Evolutionary conservation across 2,797 vertebrate species (phyloP), one percentile per base, ranked within the genome.

Genomic region (Labeo calbasu): DNA sequence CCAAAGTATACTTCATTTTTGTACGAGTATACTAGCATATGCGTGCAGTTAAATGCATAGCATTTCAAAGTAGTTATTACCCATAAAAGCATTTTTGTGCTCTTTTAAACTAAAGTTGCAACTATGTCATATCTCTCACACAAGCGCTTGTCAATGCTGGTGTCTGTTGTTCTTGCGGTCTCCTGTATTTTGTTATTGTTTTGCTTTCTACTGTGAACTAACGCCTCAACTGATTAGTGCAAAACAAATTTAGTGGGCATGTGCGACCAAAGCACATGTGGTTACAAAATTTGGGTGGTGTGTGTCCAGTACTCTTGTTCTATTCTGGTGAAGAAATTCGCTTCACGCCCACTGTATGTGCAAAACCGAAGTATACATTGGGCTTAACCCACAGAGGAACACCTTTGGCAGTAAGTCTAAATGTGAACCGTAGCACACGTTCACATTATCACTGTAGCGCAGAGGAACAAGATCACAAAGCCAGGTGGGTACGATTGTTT

Each of bases 351-450:
- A 63, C 23, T 61, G 23, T 14, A 61, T 65, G 6, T 28, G 28
- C 17, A 43, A 65, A 65, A 65, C 1, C 1, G 61, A 65, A 65
- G 25, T 9, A 65, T 65, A 32, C 14, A 32, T 32, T 32, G 25
- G 25, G 25, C 61, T 65, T 65, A 65, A 57, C 46, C 46, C 50
- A 68, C 77, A 75, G 11, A 68, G 21, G 7, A 68, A 79, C 32
- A 51, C 51, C 3, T 83, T 68, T 61, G 28, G 53, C 8, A 51
- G 43, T 13, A 68, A 81, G 43, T 77, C 21, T 75, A 23, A 71
- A 46, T 13, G 36, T 69, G 5, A 63, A 65, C 66, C 9, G 25
- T n/a, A 55, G 59, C 43, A 69, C 48, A 75, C 59, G 75, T 40
- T 72, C 51, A 40, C 46, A 79, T 50, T 40, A 46, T n/a, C 46